Percentiles rank a stretch among this genome's conserved stretches.
Conservation (phyloP, 2,797 vertebrate genomes). For the Brachyalestes nurse region DNA sequence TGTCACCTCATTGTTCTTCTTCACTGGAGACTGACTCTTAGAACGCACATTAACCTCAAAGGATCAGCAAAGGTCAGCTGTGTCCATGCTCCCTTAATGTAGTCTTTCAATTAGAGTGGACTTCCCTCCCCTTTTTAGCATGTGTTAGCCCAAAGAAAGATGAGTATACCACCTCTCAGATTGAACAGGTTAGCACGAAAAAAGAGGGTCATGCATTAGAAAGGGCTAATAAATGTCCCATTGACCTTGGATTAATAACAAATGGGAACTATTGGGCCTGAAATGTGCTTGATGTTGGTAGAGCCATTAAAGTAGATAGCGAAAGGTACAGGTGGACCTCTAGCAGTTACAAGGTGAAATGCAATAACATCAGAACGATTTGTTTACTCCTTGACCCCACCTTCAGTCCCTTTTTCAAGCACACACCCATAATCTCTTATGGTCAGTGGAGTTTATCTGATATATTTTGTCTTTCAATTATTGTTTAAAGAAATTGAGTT, state of each 20-base stretch:
- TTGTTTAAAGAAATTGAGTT: not conserved
- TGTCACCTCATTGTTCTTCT: conserved; percentile 73
- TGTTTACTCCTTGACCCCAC: not conserved
- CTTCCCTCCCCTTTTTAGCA: conserved; percentile 3
- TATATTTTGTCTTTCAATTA: not conserved
- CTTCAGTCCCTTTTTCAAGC: not conserved
- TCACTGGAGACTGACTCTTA: conserved; percentile 69
- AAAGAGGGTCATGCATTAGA: not conserved
- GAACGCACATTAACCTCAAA: conserved; percentile 68
- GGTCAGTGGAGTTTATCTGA: not conserved
- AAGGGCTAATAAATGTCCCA: not conserved
- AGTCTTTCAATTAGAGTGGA: conserved; percentile 10
- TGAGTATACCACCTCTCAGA: not conserved
- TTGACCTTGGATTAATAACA: conserved; percentile 17
- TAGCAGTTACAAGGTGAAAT: not conserved
- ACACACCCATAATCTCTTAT: not conserved
- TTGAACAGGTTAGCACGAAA: not conserved
- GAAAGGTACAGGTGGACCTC: not conserved
- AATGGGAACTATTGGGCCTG: not conserved
- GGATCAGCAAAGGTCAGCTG: conserved; percentile 45
- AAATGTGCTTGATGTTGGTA: not conserved
- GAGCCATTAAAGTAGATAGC: conserved; percentile 1
- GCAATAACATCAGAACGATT: not conserved
- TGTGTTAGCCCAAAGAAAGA: conserved; percentile 7
- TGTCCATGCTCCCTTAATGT: conserved; percentile 26